These are phyloP conservation scores for Zaprionus nigranus DNA, from an alignment of 1,140 invertebrate species.

Conservation along the genomic window DNA sequence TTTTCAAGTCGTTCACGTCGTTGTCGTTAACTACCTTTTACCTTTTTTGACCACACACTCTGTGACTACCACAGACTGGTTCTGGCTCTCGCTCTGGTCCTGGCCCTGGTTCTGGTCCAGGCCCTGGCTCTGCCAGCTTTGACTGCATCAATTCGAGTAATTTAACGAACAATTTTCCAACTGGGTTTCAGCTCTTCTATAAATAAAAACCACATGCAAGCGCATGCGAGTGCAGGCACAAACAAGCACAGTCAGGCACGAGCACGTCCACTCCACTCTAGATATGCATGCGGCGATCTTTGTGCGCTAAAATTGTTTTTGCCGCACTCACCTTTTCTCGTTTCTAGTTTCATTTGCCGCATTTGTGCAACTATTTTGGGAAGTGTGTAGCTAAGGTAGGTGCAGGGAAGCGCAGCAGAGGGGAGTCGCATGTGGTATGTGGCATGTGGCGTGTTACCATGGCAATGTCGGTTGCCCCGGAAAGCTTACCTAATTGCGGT, in stretches of 20 bases:
- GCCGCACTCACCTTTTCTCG: background rate
- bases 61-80: slow-evolving; percentile 3
- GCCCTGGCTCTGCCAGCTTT: background rate
- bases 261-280: background rate
- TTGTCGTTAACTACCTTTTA: slow-evolving; percentile 22
- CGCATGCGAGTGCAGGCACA: background rate
- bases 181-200: slow-evolving; percentile 7
- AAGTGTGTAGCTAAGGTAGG: background rate
- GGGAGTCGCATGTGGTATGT: background rate
- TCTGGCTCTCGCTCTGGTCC: background rate
- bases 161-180: slow-evolving; percentile 34
- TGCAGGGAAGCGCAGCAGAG: background rate
- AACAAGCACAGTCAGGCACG: background rate
- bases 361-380: slow-evolving; percentile 13
- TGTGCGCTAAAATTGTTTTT: slow-evolving; percentile 29
- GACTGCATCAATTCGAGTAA: slow-evolving; percentile 9
- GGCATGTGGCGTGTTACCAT: background rate
- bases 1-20: slow-evolving; percentile 17
- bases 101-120: background rate
- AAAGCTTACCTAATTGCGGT: slow-evolving; percentile 60
- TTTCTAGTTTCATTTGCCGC: background rate
- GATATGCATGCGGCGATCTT: slow-evolving; percentile 1
- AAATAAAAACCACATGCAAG: slow-evolving; percentile 1
- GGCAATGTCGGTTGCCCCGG: background rate
- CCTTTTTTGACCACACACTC: slow-evolving; percentile 18